These are phyloP conservation scores for Gymnosoma rotundatum DNA, from an alignment of 2,888 invertebrate species.

Conservation along the genomic window DNA sequence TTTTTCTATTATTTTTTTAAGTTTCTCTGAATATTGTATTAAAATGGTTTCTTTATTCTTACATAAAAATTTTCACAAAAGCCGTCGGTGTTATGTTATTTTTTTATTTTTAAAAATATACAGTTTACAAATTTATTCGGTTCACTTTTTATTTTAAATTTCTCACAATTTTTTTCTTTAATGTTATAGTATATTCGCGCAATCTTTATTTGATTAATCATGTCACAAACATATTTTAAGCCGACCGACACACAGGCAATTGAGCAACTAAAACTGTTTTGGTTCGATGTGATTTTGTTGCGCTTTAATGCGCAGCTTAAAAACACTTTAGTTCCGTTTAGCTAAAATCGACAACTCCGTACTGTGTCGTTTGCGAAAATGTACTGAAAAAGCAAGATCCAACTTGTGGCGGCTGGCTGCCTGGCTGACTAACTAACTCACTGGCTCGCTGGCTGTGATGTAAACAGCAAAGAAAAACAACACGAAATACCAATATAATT, in stretches of 20 bases:
- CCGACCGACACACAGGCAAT: neutral
- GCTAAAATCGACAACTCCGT: slow-evolving; percentile 51
- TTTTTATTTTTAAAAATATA: too few relatives aligned
- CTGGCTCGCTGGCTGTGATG: slow-evolving; percentile 47
- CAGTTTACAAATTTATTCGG: too few relatives aligned
- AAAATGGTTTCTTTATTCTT: neutral
- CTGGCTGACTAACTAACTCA: slow-evolving; percentile 34
- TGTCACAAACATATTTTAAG: neutral
- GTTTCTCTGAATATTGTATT: neutral
- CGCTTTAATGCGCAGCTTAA: slow-evolving; percentile 63
- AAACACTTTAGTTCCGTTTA: slow-evolving; percentile 63
- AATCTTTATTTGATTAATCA: neutral
- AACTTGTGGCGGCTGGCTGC: slow-evolving; percentile 68
- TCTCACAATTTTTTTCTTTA: too few relatives aligned
- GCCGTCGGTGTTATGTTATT: slow-evolving; percentile 2
- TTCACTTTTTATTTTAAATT: too few relatives aligned
- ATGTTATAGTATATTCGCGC: too few relatives aligned
- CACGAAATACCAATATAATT: slow-evolving; percentile 28
- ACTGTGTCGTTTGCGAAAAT: slow-evolving; percentile 59
- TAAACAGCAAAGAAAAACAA: slow-evolving; percentile 38
- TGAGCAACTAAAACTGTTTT: slow-evolving; percentile 12
- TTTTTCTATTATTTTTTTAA: neutral
- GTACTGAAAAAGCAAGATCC: slow-evolving; percentile 64
- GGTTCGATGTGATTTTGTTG: slow-evolving; percentile 28
- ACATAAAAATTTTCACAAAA: neutral